Percentiles rank a stretch among this genome's conserved stretches.
Conservation (phyloP, 1,140 invertebrate species). For the Nomia melanderi region DNA sequence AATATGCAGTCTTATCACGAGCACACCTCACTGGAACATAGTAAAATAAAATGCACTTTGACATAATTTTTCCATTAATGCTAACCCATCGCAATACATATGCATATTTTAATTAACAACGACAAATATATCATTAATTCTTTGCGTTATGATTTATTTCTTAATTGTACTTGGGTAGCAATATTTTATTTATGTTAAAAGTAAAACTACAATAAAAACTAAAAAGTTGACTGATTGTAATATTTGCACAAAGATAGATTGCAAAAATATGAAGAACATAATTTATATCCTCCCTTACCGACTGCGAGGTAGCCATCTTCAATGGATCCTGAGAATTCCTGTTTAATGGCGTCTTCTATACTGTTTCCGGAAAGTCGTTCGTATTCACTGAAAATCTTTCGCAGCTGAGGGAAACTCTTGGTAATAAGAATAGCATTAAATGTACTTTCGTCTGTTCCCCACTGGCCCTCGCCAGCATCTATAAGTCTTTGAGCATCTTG, state of each 20-base stretch:
- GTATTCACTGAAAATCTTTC: constrained; percentile 90
- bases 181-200: no score
- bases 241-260: no score
- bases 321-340: constrained; percentile 93
- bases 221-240: no score
- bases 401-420: constrained; percentile 90
- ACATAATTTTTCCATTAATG: no score
- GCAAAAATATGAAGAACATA: no score
- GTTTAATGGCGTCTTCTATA: constrained; percentile 93
- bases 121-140: no score
- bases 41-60: no score
- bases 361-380: constrained; percentile 88
- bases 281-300: constrained; percentile 82
- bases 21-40: constrained; percentile 87
- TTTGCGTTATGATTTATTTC: no score
- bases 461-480: constrained; percentile 88
- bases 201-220: no score
- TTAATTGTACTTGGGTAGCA: no score
- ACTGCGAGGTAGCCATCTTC: constrained; percentile 93
- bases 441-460: constrained; percentile 93
- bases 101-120: no score
- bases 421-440: constrained; percentile 92
- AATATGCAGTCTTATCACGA: constrained; percentile 92
- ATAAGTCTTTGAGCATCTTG: constrained; percentile 87
- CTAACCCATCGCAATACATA: no score